Base-by-base conservation (phyloP, 2,113 vertebrate species). In the Vulpes ferrilata region DNA sequence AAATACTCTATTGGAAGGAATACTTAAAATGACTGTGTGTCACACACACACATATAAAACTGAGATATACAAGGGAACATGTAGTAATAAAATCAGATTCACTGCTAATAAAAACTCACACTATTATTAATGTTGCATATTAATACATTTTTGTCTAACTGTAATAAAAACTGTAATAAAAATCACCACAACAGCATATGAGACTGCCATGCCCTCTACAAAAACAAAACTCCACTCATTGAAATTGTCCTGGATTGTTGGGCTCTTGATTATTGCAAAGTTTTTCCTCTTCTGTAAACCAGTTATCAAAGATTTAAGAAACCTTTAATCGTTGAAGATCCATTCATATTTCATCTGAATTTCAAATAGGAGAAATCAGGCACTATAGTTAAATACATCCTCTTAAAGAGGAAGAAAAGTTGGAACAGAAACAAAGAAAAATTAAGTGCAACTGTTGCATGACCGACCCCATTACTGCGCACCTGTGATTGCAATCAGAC, bases 101-200 rank as follows among this genome's bases (percentile, higher is more conserved):
- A 48, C 22, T 38, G 10, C n/a, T 57, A 64, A 32, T 85, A 35
- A 67, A 51, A 65, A 94, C 60, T 23, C n/a, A 53, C 20, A 59
- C n/a, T 96, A 51, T 38, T 38, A 16, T 38, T 83, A 43, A 43
- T 43, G 20, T 27, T 83, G 4, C 6, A 0, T 79, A 4, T 92
- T 90, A 79, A 96, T 92, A 22, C n/a, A 87, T 43, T 17, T 79
- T 81, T 81, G 90, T 16, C 27, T 95, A 23, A 3, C 23, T 88
- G 57, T 88, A 60, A 90, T 73, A 71, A 92, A 96, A 43, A 43
- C 38, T 43, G 38, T 43, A 43, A 43, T 43, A 43, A 43, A 43
- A 43, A 43, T 43, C 43, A 67, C 38, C 89, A 10, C 19, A 96
- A 55, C 11, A 93, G 88, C 71, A 67, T n/a, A 19, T 20, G 23